A percentile compares a stretch with the other conserved stretches of the same genome.
These are phyloP conservation scores for Clunio marinus DNA, from an alignment of 2,888 invertebrate genomes.

Conservation along the genomic window DNA sequence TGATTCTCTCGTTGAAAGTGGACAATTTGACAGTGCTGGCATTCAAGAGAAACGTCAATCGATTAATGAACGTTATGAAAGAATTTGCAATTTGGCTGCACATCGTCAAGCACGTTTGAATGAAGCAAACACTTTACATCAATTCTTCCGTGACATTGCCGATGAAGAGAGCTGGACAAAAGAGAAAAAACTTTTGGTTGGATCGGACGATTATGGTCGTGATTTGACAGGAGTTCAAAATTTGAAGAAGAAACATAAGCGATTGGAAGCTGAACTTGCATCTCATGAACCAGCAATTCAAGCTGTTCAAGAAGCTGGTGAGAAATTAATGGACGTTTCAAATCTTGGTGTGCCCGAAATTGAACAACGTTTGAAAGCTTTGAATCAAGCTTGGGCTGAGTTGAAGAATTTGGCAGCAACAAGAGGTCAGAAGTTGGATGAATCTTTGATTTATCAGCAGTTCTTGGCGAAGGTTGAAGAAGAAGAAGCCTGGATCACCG, in stretches of 20 bases:
- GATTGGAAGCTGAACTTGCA: conserved; percentile 95
- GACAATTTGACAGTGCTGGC: conserved; percentile 95
- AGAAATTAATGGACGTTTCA: conserved; percentile 90
- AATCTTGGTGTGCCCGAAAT: conserved; percentile 90
- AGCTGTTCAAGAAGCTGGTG: conserved; percentile 83
- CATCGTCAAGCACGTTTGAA: conserved; percentile 87
- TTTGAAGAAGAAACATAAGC: conserved; percentile 96
- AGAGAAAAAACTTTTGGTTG: conserved; percentile 95
- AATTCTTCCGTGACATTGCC: conserved; percentile 98
- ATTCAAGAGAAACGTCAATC: conserved; percentile 92
- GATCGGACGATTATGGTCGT: conserved; percentile 96
- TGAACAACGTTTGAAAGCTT: conserved; percentile 74
- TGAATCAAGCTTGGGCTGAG: conserved; percentile 92
- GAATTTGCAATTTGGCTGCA: conserved; percentile 86
- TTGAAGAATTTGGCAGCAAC: conserved; percentile 81
- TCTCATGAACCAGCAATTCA: conserved; percentile 97
- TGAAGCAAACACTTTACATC: conserved; percentile 96
- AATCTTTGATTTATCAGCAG: conserved; percentile 95
- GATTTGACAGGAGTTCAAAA: conserved; percentile 98
- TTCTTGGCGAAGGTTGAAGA: conserved; percentile 97
- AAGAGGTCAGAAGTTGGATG: conserved; percentile 90
- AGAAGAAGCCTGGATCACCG: conserved; percentile 98
- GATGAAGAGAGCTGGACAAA: conserved; percentile 99
- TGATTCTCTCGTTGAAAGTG: conserved; percentile 90
- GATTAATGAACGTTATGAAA: conserved; percentile 95